Evolutionary conservation across 2,113 vertebrate species (phyloP).

Genomic region (Zosterops japonicus): DNA sequence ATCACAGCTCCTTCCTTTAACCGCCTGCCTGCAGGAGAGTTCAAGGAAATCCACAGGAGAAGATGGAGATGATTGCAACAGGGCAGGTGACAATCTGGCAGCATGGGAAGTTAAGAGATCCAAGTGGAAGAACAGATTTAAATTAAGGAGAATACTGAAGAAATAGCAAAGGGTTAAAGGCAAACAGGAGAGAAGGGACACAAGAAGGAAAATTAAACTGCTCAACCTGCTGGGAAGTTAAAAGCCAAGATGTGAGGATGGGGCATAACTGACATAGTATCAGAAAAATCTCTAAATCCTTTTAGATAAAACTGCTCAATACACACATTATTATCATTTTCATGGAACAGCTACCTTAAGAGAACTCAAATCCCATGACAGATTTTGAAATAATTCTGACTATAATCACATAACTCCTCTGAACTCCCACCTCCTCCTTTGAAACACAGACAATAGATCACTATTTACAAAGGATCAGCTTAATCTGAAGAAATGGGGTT

Average conservation of each 20-base stretch:
- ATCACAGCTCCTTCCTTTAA: background rate
- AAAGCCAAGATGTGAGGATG: background rate
- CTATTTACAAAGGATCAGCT: background rate
- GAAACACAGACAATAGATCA: background rate
- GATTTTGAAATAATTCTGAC: background rate
- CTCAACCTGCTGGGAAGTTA: background rate
- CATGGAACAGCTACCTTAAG: background rate
- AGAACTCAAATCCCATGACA: background rate
- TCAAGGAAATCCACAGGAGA: background rate
- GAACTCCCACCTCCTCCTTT: background rate
- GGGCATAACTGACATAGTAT: background rate
- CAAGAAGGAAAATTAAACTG: background rate
- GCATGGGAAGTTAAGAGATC: background rate
- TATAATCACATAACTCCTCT: background rate
- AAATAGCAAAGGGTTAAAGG: background rate
- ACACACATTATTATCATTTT: background rate
- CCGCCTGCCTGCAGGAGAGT: background rate
- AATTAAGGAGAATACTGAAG: background rate
- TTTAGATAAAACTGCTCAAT: background rate
- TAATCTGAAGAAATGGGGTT: background rate
- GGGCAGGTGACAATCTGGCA: background rate
- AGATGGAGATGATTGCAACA: background rate
- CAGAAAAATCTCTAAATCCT: background rate
- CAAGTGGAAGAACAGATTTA: background rate
- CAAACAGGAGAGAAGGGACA: background rate